Evolutionary conservation across 1,140 invertebrate species (phyloP), one percentile per base, ranked within the genome.

Genomic region (Diorhabda elongata): DNA sequence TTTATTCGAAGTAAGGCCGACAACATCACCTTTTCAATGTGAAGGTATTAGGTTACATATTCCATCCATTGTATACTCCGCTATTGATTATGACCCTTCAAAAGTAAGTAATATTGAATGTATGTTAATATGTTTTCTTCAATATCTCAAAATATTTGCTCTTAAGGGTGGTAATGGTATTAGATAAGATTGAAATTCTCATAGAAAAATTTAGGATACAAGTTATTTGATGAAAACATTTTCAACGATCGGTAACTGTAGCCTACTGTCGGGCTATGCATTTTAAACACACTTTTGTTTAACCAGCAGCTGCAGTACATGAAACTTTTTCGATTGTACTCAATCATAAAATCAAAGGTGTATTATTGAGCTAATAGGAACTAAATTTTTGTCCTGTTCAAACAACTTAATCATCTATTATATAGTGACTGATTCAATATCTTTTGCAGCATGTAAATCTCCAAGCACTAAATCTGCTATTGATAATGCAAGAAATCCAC

Each of bases 1-100:
- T 86, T 86, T 99, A 74, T 99, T 99, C 85, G 98, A 99, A 86
- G 90, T 96, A 63, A 87, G 98, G 70, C 96, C 97, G 44, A 98
- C 94, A 56, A 86, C 94, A 7, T 98, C 97, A 26, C 97, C 98
- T 52, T 97, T 98, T 84, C 92, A 94, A 83, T 92, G 94, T 88
- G 87, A 93, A 71, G 88, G 88, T 5, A 87, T 98, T 44, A 82
- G 83, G 41, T 90, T 87, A 75, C 78, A 85, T 67, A 90, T 91
- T 44, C 89, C 94, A 11, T 90, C 90, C 0, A 78, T 92, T 43
- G 87, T 90, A 42, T 90, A 87, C 79, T 86, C 86, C 71, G 86
- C 88, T 58, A 82, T 93, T 63, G 87, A 91, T 71, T 93, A 94
- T 81, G 86, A 95, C 83, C 91, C 91, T 59, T 89, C 92, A 72